Percentiles rank a stretch among this genome's conserved stretches.
Evolutionary conservation across 2,888 invertebrate genomes (phyloP).

Genomic region (Marronus borbonicus): DNA sequence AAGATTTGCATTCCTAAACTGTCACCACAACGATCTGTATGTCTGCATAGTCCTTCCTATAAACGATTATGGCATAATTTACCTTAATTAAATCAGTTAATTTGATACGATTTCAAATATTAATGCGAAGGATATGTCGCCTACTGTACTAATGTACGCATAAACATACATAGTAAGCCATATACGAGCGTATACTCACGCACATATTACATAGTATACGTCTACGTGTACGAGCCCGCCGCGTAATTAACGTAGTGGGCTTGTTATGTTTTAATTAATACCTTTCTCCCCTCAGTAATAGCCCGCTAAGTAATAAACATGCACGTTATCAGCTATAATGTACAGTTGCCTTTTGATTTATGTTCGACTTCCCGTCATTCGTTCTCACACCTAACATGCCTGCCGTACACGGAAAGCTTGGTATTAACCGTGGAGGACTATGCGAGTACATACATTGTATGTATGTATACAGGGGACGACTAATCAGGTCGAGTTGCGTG

Average conservation of each 20-base stretch:
- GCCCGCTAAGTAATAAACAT: constrained; percentile 64
- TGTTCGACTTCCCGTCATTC: constrained; percentile 65
- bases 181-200: constrained; percentile 9
- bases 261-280: constrained; percentile 67
- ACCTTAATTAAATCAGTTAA: constrained; percentile 65
- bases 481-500: constrained; percentile 29
- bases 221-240: constrained; percentile 40
- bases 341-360: constrained; percentile 67
- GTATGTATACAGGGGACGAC: constrained; percentile 9
- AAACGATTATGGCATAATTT: constrained; percentile 59
- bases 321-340: constrained; percentile 65
- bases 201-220: constrained; percentile 5
- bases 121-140: constrained; percentile 62
- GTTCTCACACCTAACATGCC: constrained; percentile 65
- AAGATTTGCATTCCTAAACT: constrained; percentile 1
- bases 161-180: constrained; percentile 13
- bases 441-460: background rate
- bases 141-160: constrained; percentile 48
- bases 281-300: constrained; percentile 63
- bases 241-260: constrained; percentile 64
- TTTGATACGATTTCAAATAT: constrained; percentile 62
- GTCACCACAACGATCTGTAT: background rate
- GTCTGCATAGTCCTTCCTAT: constrained; percentile 19
- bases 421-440: background rate
- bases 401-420: constrained; percentile 47